phyloP scores from a whole-genome alignment of 2,888 invertebrate species.

The Salticus scenicus region DNA sequence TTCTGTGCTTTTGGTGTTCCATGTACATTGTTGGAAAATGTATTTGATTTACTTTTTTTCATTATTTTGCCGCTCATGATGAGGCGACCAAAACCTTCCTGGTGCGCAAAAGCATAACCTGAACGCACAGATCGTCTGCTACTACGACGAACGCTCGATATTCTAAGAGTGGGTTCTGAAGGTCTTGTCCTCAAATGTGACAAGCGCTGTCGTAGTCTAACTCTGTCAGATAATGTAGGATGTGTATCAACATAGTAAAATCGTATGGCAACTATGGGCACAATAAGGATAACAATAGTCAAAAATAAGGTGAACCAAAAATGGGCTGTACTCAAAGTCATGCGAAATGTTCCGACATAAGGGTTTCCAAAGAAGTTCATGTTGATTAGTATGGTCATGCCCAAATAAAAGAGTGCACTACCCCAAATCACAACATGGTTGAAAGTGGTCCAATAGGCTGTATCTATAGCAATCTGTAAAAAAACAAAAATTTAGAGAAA shows the following conservation, averaged over 20 bases:
- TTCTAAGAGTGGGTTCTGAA: slow-evolving; percentile 87
- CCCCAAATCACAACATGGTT: slow-evolving; percentile 99
- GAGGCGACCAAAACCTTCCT: slow-evolving; percentile 96
- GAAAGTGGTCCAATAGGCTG: slow-evolving; percentile 97
- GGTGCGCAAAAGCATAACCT: slow-evolving; percentile 98
- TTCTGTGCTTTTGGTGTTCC: slow-evolving; percentile 52
- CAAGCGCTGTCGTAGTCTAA: slow-evolving; percentile 84
- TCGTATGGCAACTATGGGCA: slow-evolving; percentile 94
- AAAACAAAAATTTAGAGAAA: not conserved
- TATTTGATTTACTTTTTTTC: slow-evolving; percentile 75
- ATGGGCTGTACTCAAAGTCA: slow-evolving; percentile 85
- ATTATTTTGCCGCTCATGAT: slow-evolving; percentile 98
- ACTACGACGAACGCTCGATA: slow-evolving; percentile 90
- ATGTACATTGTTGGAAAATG: slow-evolving; percentile 51
- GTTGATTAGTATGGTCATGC: slow-evolving; percentile 92
- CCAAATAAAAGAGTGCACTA: slow-evolving; percentile 94
- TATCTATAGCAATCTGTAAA: slow-evolving; percentile 94
- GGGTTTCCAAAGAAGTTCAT: slow-evolving; percentile 86
- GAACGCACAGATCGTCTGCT: slow-evolving; percentile 94
- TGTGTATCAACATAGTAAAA: slow-evolving; percentile 94
- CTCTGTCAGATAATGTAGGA: slow-evolving; percentile 93
- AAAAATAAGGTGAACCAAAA: slow-evolving; percentile 83
- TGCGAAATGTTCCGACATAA: slow-evolving; percentile 76
- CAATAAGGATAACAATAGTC: slow-evolving; percentile 86
- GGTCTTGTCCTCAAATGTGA: slow-evolving; percentile 79